Conservation (phyloP, 2,888 invertebrate species). For the Laspeyria flexula region DNA sequence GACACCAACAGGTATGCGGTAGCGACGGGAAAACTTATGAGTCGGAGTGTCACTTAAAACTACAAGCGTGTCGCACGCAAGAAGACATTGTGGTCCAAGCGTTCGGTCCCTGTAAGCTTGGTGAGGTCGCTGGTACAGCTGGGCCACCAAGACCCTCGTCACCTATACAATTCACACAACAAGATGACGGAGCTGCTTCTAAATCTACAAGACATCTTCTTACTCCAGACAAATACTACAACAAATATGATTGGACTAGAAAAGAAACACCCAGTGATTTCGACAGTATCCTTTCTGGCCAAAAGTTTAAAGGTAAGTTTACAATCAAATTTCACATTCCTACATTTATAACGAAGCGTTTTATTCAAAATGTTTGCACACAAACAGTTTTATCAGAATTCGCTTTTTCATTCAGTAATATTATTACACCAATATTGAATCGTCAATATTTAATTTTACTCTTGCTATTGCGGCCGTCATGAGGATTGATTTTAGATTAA, state of each 20-base stretch:
- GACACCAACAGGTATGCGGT: slow-evolving; percentile 87
- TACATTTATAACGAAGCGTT: slow-evolving; percentile 24
- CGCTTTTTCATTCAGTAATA: slow-evolving; percentile 48
- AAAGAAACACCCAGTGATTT: slow-evolving; percentile 83
- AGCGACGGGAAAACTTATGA: slow-evolving; percentile 93
- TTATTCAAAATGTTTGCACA: slow-evolving; percentile 39
- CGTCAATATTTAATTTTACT: slow-evolving; percentile 52
- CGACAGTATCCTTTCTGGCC: slow-evolving; percentile 71
- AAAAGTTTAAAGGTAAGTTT: slow-evolving; percentile 76
- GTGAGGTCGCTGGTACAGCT: slow-evolving; percentile 90
- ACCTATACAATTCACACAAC: slow-evolving; percentile 92
- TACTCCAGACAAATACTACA: slow-evolving; percentile 89
- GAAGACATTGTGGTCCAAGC: slow-evolving; percentile 92
- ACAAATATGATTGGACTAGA: slow-evolving; percentile 86
- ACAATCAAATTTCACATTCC: background rate
- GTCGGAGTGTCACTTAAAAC: slow-evolving; percentile 93
- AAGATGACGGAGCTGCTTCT: slow-evolving; percentile 91
- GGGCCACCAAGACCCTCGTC: slow-evolving; percentile 92
- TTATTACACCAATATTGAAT: slow-evolving; percentile 52
- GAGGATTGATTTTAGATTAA: slow-evolving; percentile 14
- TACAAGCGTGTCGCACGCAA: slow-evolving; percentile 93
- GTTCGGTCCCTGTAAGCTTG: slow-evolving; percentile 90
- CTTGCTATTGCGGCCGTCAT: slow-evolving; percentile 25
- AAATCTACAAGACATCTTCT: slow-evolving; percentile 93
- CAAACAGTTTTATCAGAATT: slow-evolving; percentile 48